A percentile compares a stretch with the other conserved stretches of the same genome.
phyloP scores from a whole-genome alignment of 2,888 invertebrate species.

The Dromius quadrimaculatus region DNA sequence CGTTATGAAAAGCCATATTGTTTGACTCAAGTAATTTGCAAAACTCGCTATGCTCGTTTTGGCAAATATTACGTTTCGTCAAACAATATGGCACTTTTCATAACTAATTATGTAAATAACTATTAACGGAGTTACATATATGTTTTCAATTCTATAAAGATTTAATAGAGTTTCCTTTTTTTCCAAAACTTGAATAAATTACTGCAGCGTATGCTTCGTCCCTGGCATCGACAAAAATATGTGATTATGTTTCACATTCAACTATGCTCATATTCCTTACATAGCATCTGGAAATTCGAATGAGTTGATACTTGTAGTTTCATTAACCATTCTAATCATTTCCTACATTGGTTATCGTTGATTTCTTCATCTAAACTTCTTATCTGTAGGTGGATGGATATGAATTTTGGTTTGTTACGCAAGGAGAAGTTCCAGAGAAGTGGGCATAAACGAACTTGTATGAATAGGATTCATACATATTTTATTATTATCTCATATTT shows the following conservation, averaged over 20 bases:
- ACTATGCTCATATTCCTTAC: neutral
- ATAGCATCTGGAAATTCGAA: conserved; percentile 56
- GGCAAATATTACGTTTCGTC: too few species aligned
- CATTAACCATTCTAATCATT: conserved; percentile 55
- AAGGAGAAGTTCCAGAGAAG: conserved; percentile 48
- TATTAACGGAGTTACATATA: too few species aligned
- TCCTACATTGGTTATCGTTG: conserved; percentile 52
- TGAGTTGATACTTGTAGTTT: conserved; percentile 51
- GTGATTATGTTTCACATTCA: conserved; percentile 34
- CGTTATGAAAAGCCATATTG: too few species aligned
- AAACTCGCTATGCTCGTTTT: too few species aligned
- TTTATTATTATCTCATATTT: conserved; percentile 37
- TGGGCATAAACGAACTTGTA: conserved; percentile 51
- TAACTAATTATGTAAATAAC: too few species aligned
- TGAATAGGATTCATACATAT: conserved; percentile 22
- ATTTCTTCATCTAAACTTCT: conserved; percentile 52
- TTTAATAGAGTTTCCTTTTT: too few species aligned
- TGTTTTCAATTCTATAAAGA: too few species aligned
- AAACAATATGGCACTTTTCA: too few species aligned
- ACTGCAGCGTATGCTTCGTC: conserved; percentile 56
- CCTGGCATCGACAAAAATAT: conserved; percentile 54
- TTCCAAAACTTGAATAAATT: conserved; percentile 53
- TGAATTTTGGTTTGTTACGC: conserved; percentile 52
- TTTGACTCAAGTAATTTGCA: too few species aligned
- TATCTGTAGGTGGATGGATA: conserved; percentile 50